Conservation (phyloP, 2,113 vertebrate genomes). For the Hoplias malabaricus region DNA sequence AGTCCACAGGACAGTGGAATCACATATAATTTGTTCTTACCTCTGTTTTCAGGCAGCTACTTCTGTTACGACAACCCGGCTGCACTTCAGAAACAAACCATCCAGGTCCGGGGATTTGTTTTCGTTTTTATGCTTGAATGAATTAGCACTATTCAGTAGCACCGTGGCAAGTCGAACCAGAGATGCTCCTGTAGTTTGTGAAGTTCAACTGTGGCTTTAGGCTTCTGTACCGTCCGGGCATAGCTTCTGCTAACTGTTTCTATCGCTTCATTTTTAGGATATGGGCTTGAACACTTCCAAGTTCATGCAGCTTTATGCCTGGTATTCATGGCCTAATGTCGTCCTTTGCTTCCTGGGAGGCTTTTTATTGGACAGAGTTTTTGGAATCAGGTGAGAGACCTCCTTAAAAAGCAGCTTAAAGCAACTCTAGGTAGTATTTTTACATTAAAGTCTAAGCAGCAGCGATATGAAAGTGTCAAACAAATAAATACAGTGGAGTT, state of each 20-base stretch:
- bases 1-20: background rate
- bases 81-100: conserved; percentile 86
- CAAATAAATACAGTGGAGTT: no score
- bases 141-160: no score
- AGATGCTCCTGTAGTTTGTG: no score
- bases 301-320: conserved; percentile 96
- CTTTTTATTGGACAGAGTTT: conserved; percentile 91
- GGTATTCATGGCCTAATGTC: conserved; percentile 99
- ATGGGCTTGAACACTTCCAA: conserved; percentile 85
- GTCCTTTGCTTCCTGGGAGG: conserved; percentile 95
- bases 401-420: background rate
- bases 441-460: no score
- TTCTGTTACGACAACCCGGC: conserved; percentile 97
- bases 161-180: no score
- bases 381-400: conserved; percentile 86
- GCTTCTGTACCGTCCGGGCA: no score
- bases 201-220: no score
- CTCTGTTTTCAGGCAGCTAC: conserved; percentile 84
- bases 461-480: no score
- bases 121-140: background rate
- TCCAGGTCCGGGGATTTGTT: conserved; percentile 73
- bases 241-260: background rate
- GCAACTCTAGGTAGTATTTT: no score
- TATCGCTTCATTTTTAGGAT: no score
- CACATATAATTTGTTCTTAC: background rate